Evolutionary conservation across 2,888 invertebrate species (phyloP).

Genomic region (Nephrocerus scutellatus): DNA sequence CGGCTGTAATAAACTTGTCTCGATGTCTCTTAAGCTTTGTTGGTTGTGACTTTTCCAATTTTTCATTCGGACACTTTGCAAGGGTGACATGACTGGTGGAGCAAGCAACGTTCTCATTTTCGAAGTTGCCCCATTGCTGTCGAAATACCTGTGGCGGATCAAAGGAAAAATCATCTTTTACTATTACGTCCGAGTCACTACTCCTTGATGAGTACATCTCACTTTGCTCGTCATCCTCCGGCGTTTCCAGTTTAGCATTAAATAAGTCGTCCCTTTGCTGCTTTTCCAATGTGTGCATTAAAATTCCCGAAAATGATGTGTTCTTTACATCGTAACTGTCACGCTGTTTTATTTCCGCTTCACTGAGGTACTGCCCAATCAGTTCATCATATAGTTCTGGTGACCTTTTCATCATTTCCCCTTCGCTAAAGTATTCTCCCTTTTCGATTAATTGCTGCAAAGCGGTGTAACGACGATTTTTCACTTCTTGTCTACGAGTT

Average conservation of each 20-base stretch:
- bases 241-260: slow-evolving; percentile 41
- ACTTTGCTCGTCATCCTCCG: slow-evolving; percentile 37
- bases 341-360: slow-evolving; percentile 62
- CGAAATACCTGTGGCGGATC: slow-evolving; percentile 36
- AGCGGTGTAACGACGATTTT: slow-evolving; percentile 78
- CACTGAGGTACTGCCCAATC: slow-evolving; percentile 76
- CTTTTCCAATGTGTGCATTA: slow-evolving; percentile 74
- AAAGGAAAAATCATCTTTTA: slow-evolving; percentile 38
- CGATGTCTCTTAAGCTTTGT: slow-evolving; percentile 20
- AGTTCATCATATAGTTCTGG: slow-evolving; percentile 85
- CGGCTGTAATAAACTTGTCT: slow-evolving; percentile 49
- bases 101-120: slow-evolving; percentile 41
- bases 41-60: slow-evolving; percentile 14
- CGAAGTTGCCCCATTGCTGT: slow-evolving; percentile 55
- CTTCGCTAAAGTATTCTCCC: slow-evolving; percentile 77
- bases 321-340: slow-evolving; percentile 54
- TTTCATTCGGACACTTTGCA: slow-evolving; percentile 14
- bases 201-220: slow-evolving; percentile 23
- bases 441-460: slow-evolving; percentile 61
- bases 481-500: slow-evolving; percentile 53
- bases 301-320: slow-evolving; percentile 63
- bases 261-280: slow-evolving; percentile 57
- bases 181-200: slow-evolving; percentile 7
- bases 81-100: slow-evolving; percentile 24
- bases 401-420: slow-evolving; percentile 88